These are phyloP conservation scores for Scleropages formosus DNA, from an alignment of 2,797 vertebrate species.

Conservation along the genomic window DNA sequence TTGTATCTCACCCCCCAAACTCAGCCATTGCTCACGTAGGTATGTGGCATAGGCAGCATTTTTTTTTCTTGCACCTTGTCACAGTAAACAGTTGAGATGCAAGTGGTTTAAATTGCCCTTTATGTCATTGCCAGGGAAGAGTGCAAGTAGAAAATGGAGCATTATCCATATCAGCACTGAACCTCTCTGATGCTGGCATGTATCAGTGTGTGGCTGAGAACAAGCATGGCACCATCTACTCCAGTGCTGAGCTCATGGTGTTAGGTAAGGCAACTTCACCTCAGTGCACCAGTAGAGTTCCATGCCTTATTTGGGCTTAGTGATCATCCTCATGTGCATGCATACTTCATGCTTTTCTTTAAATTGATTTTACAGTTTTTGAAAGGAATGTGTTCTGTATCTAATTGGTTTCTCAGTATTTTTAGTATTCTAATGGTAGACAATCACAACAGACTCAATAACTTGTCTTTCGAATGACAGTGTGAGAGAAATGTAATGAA, in stretches of 20 bases:
- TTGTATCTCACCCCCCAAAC: not conserved
- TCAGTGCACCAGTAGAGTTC: no score
- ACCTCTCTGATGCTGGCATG: slow-evolving; percentile 88
- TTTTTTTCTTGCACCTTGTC: not conserved
- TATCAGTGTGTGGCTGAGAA: slow-evolving; percentile 97
- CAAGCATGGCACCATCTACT: slow-evolving; percentile 89
- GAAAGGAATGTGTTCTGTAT: slow-evolving; percentile 48
- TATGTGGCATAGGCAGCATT: not conserved
- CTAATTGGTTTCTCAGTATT: no score
- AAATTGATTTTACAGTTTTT: slow-evolving; percentile 61
- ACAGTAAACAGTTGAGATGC: not conserved
- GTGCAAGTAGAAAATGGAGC: slow-evolving; percentile 90
- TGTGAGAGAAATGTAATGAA: no score
- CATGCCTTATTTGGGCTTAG: no score
- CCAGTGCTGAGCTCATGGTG: slow-evolving; percentile 86
- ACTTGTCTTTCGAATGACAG: slow-evolving; percentile 31
- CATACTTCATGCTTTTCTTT: slow-evolving; percentile 49
- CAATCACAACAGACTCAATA: slow-evolving; percentile 41
- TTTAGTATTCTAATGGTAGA: no score
- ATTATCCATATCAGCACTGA: slow-evolving; percentile 82
- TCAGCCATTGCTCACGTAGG: no score
- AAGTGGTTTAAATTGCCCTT: slow-evolving; percentile 20
- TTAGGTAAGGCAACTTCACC: slow-evolving; percentile 75
- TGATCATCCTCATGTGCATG: no score
- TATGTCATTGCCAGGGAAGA: slow-evolving; percentile 73